Evolutionary conservation across 2,113 vertebrate species (phyloP).

Genomic region (Oncorhynchus keta): DNA sequence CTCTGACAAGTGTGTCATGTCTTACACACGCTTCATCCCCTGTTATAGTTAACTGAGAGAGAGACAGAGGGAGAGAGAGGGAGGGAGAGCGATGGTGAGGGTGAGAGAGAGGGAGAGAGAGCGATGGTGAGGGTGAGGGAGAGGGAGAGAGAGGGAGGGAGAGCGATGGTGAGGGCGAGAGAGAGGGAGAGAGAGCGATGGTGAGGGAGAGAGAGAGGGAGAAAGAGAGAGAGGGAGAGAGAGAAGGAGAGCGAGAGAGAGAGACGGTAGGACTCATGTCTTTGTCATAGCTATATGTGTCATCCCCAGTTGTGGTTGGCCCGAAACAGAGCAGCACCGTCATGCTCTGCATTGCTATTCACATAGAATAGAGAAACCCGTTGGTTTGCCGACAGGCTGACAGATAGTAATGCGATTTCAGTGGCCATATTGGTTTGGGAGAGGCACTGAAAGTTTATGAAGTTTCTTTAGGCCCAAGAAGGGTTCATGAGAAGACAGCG

Average conservation of each 20-base stretch:
- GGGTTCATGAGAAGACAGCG: no score
- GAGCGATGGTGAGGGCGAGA: no score
- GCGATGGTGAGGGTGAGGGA: no score
- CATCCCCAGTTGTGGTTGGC: not conserved
- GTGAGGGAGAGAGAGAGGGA: no score
- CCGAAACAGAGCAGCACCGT: not conserved
- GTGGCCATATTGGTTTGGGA: not conserved
- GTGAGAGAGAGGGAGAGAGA: fast-evolving
- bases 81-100: no score
- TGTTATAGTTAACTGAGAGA: not conserved
- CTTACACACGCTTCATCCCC: not conserved
- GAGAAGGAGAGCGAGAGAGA: no score
- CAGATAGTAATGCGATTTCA: not conserved
- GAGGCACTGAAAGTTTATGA: not conserved
- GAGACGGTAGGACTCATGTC: no score
- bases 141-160: fast-evolving
- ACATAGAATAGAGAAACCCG: no score
- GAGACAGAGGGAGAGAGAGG: no score
- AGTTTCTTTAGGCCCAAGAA: not conserved
- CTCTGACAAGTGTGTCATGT: not conserved
- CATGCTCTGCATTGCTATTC: not conserved
- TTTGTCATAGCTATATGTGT: no score
- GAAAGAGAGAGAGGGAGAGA: no score
- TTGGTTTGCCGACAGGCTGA: not conserved
- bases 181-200: no score